These are phyloP conservation scores for Colinus virginianus DNA, from an alignment of 2,113 vertebrate genomes.

Conservation along the genomic window DNA sequence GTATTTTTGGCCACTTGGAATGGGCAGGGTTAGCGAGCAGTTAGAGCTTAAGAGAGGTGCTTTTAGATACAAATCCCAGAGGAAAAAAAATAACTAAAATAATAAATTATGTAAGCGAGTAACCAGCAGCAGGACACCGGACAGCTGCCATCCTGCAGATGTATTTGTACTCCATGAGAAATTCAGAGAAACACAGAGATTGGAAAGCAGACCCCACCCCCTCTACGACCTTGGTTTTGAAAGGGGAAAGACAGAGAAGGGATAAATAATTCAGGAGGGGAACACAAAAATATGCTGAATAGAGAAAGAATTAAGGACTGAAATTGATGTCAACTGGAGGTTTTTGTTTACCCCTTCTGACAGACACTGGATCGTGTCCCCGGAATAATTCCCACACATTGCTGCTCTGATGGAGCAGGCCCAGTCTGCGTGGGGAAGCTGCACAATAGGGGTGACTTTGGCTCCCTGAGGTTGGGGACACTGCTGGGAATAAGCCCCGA, in stretches of 20 bases:
- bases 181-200: neutral
- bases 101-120: slow-evolving; percentile 22
- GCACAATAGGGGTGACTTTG: neutral
- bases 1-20: slow-evolving; percentile 46
- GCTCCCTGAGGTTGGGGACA: neutral
- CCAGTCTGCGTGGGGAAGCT: neutral
- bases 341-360: neutral
- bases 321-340: neutral
- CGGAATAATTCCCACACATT: neutral
- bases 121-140: neutral
- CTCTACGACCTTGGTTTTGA: neutral
- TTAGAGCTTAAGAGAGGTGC: slow-evolving; percentile 46
- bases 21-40: neutral
- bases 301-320: neutral
- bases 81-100: neutral
- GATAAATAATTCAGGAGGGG: neutral
- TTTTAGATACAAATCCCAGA: slow-evolving; percentile 56
- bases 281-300: neutral
- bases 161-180: neutral
- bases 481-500: neutral
- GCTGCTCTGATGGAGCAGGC: neutral
- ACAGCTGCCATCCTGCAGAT: neutral
- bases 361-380: neutral
- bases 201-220: neutral
- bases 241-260: neutral